phyloP scores from a whole-genome alignment of 2,888 invertebrate species.

The Synanthedon formicaeformis region DNA sequence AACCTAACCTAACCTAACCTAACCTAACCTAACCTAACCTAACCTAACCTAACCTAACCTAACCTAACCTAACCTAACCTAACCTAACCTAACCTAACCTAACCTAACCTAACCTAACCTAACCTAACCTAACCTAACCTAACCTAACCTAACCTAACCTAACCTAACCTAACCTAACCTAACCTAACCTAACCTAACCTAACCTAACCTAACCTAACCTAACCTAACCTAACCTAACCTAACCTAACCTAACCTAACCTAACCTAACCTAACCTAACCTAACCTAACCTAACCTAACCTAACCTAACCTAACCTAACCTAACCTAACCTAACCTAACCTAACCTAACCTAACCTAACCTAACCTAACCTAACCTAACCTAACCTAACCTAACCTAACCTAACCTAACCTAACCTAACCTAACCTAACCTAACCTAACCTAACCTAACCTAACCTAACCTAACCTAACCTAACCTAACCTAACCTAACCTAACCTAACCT shows the following conservation, averaged over 20 bases:
- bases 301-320: background rate
- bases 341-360: background rate
- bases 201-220: background rate
- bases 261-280: background rate
- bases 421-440: background rate
- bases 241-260: background rate
- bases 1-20: background rate
- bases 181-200: background rate
- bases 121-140: background rate
- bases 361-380: background rate
- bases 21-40: background rate
- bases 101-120: background rate
- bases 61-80: background rate
- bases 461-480: background rate
- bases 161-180: background rate
- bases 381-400: background rate
- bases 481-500: background rate
- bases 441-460: background rate
- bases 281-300: background rate
- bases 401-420: background rate
- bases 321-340: background rate
- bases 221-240: background rate
- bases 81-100: background rate
- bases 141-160: background rate
- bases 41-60: background rate